Evolutionary conservation across 2,888 invertebrate species (phyloP).

Genomic region (Augiades crinisus): DNA sequence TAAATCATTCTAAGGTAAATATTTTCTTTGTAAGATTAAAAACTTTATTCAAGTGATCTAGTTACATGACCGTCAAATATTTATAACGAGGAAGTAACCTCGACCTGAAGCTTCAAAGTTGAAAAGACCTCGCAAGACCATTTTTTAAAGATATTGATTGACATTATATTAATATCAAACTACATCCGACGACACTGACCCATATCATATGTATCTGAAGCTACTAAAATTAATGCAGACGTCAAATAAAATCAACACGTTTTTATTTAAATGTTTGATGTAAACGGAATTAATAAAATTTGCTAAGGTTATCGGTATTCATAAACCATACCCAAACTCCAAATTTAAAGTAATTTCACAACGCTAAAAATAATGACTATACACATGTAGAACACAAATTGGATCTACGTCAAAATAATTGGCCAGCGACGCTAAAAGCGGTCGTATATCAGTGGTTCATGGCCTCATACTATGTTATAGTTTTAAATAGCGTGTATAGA

Average conservation of each 20-base stretch:
- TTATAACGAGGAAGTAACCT: not conserved
- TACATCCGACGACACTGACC: slow-evolving; percentile 11
- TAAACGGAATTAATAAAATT: too few relatives aligned
- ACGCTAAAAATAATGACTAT: not conserved
- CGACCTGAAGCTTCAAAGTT: slow-evolving; percentile 4
- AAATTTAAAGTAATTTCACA: not conserved
- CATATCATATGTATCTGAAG: not conserved
- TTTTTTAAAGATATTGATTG: not conserved
- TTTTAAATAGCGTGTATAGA: not conserved
- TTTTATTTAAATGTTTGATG: too few relatives aligned
- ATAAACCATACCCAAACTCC: too few relatives aligned
- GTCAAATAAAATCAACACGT: too few relatives aligned
- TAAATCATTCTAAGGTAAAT: too few relatives aligned
- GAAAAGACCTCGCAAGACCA: slow-evolving; percentile 5
- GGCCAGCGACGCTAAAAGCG: not conserved
- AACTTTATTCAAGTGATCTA: not conserved
- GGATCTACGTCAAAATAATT: not conserved
- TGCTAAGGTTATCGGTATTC: too few relatives aligned
- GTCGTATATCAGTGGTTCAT: slow-evolving; percentile 1
- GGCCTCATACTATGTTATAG: not conserved
- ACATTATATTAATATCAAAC: not conserved
- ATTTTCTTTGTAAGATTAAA: not conserved
- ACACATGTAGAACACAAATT: not conserved
- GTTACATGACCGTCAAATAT: not conserved
- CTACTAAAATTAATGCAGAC: not conserved